Evolutionary conservation across 2,113 vertebrate species (phyloP).

Genomic region (Brachyhypopomus gauderio): DNA sequence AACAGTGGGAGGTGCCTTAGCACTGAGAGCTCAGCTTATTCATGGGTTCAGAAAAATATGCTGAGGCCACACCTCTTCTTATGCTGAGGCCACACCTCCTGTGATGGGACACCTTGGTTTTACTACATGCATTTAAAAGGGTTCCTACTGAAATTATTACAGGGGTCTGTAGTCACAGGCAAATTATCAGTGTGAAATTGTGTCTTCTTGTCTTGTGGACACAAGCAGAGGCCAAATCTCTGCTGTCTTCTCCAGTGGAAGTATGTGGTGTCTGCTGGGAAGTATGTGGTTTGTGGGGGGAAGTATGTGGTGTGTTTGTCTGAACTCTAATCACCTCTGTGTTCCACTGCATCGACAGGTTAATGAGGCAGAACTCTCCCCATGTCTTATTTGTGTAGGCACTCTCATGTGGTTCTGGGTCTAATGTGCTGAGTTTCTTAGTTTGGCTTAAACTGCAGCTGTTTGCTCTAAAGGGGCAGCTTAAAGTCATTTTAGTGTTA

Average conservation of each 20-base stretch:
- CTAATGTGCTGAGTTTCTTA: background rate
- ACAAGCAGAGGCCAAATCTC: background rate
- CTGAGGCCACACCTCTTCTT: too few species aligned
- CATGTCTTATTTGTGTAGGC: constrained; percentile 37
- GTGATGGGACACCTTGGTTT: too few species aligned
- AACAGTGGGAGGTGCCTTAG: too few species aligned
- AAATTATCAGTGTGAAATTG: background rate
- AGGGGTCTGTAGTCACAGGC: background rate
- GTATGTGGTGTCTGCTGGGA: too few species aligned
- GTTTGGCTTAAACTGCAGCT: background rate
- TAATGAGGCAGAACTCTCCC: constrained; percentile 42
- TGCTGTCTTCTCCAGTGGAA: too few species aligned
- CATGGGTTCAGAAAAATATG: too few species aligned
- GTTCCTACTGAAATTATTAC: background rate
- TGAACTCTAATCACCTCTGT: constrained; percentile 27
- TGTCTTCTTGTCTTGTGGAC: background rate
- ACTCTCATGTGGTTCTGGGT: background rate
- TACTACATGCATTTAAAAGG: too few species aligned
- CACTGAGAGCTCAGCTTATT: too few species aligned
- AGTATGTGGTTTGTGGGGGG: constrained; percentile 18
- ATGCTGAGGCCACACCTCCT: too few species aligned
- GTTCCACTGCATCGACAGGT: constrained; percentile 27
- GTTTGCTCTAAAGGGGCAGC: too few species aligned
- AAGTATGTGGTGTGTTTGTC: constrained; percentile 12
- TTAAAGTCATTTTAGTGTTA: too few species aligned